Evolutionary conservation across 2,113 vertebrate genomes (phyloP), one percentile per base, ranked within the genome.

Genomic region (Nesoenas mayeri): DNA sequence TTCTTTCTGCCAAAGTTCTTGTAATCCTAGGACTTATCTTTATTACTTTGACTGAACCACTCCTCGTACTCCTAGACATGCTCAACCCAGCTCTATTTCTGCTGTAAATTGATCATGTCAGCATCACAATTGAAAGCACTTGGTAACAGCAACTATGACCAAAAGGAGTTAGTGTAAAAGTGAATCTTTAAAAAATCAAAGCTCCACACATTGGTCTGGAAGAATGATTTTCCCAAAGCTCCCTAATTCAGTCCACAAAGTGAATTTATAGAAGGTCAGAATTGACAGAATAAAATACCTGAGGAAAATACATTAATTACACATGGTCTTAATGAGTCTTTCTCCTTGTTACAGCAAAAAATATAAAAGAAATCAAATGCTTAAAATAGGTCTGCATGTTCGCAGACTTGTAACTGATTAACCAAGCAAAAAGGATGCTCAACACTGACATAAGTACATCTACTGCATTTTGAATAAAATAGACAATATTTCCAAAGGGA

Each of bases 131-230:
- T 91, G 36, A 62, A 96, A 70, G 15, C 24, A 66, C 62, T 79
- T 89, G 24, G 5, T 42, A 79, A n/a, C 9, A 62, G 7, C 5
- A 85, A 56, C 9, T 61, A 11, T 56, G 79, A 73, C 4, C 14
- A 48, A 70, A 83, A 91, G 62, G 3, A 25, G 4, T 31, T 17
- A 2, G 17, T 50, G 47, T 54, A 56, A 36, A 73, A 73, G 25
- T 31, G 21, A 82, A 88, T 44, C 38, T 84, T 91, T 53, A 44
- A 6, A 72, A 82, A 94, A 81, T 72, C 70, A 89, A 94, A 81
- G 16, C 4, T 86, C 15, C 3, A 16, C 0, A 0, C 25, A 54
- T 70, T 81, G n/a, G 36, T 65, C 50, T 66, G 51, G n/a, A 88
- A 50, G 12, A 66, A 58, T 34, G 38, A 34, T 74, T n/a, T 81